Evolutionary conservation across 2,888 invertebrate genomes (phyloP), one percentile per base, ranked within the genome.

Genomic region (Oligia strigilis): DNA sequence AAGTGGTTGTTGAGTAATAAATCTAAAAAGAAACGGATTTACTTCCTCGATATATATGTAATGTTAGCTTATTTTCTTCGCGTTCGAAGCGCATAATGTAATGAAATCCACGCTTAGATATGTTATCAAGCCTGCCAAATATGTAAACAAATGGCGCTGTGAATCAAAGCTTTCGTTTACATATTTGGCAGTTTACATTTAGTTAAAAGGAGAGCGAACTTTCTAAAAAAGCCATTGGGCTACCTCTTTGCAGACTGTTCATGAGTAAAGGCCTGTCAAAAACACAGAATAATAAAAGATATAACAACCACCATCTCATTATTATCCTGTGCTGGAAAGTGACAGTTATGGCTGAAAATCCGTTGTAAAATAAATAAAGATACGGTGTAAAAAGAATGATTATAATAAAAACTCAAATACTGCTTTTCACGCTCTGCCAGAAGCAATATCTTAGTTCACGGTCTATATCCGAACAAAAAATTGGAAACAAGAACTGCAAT

Each of bases 21-120:
- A 84, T 85, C 82, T 79, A 70, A 84, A 84, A 85, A 72, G 85
- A 77, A 84, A 65, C 62, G 65, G 72, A 79, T 82, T 85, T 82
- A 77, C 70, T 72, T 74, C 58, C 46, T 29, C 67, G 1, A 62
- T 80, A 69, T 74, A 82, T 71, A 40, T 4, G 40, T 40, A 76
- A 73, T 80, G 66, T 72, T 5, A 80, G 75, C 58, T 79, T 77
- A 82, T 82, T 82, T 82, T 69, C 60, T 85, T 73, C 75, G 8
- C 64, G n/a, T 72, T 65, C 43, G 64, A 60, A 82, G 55, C 72
- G 69, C 55, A 84, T 84, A 86, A 87, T 80, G 86, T 78, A 81
- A 84, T 78, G 77, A 80, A 78, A 77, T 75, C 72, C 52, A 17
- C 65, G n/a, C 70, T 65, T 67, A 60, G 72, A 75, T 80, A 40